Evolutionary conservation across 2,888 invertebrate species (phyloP).

Genomic region (Campoplex capitator): DNA sequence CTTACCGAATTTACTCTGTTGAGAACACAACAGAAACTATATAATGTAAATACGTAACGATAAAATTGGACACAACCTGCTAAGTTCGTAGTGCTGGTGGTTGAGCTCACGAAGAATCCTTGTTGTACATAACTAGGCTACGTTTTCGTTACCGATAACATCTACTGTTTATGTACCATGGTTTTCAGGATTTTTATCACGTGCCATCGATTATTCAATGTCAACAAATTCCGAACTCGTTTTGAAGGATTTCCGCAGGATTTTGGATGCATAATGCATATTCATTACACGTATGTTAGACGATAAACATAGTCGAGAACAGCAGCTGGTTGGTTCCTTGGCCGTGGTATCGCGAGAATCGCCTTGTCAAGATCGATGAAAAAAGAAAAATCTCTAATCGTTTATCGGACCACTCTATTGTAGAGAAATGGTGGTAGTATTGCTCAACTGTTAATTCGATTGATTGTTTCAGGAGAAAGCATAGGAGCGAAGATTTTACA

Average conservation of each 20-base stretch:
- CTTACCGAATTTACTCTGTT: no score
- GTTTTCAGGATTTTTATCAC: constrained; percentile 39
- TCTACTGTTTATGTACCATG: background rate
- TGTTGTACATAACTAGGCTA: background rate
- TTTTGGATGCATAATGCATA: constrained; percentile 18
- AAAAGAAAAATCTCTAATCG: constrained; percentile 18
- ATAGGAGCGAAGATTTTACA: constrained; percentile 1
- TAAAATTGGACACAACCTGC: no score
- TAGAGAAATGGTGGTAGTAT: constrained; percentile 5
- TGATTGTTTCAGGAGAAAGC: constrained; percentile 10
- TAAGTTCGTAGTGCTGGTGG: background rate
- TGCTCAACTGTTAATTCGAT: constrained; percentile 29
- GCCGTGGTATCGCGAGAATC: background rate
- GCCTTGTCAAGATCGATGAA: background rate
- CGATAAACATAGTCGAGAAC: background rate
- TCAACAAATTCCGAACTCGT: constrained; percentile 50
- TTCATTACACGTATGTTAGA: background rate
- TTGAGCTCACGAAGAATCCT: background rate
- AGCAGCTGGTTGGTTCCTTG: constrained; percentile 16
- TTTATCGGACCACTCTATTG: constrained; percentile 10
- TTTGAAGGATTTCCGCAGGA: constrained; percentile 38
- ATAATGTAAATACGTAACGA: no score
- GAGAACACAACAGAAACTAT: no score
- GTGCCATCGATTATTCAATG: constrained; percentile 55
- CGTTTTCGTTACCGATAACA: background rate